phyloP scores from a whole-genome alignment of 64 coral and sea anemone genomes.

The Exaiptasia diaphana region DNA sequence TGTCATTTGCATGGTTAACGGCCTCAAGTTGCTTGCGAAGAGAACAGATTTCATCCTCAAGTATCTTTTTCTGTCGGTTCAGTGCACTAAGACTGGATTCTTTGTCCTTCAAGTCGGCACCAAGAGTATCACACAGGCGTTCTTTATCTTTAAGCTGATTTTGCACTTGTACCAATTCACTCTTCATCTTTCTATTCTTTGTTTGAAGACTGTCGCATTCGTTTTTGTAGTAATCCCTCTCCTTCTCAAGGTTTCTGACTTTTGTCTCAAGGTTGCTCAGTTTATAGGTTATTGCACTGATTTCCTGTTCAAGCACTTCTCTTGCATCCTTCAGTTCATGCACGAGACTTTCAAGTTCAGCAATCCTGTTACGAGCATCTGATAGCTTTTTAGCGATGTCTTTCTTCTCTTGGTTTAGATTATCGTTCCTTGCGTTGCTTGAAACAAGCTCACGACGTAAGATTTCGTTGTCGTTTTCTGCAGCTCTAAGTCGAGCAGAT shows the following conservation, averaged over 20 bases:
- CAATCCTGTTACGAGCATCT: constrained; percentile 42
- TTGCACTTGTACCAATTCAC: constrained; percentile 58
- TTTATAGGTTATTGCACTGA: constrained; percentile 58
- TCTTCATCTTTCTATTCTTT: constrained; percentile 61
- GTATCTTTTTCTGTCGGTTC: constrained; percentile 42
- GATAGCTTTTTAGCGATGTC: constrained; percentile 10
- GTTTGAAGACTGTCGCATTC: constrained; percentile 48
- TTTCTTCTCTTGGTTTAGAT: constrained; percentile 49
- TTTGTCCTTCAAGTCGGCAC: constrained; percentile 62
- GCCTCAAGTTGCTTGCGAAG: constrained; percentile 63
- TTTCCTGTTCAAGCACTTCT: constrained; percentile 63
- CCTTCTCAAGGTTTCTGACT: constrained; percentile 56
- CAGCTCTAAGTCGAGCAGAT: constrained; percentile 43
- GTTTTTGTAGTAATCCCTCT: constrained; percentile 47
- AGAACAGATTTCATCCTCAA: constrained; percentile 38
- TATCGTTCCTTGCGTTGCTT: constrained; percentile 59
- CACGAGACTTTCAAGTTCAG: constrained; percentile 31
- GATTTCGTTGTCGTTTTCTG: constrained; percentile 53
- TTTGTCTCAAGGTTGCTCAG: constrained; percentile 59
- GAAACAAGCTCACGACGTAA: constrained; percentile 50
- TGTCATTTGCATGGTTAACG: constrained; percentile 55
- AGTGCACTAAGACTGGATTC: constrained; percentile 35
- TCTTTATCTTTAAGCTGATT: constrained; percentile 85
- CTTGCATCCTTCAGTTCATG: constrained; percentile 56
- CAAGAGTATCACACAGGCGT: constrained; percentile 48